Conservation (phyloP, 1,140 invertebrate species). For the Leptinotarsa texana region DNA sequence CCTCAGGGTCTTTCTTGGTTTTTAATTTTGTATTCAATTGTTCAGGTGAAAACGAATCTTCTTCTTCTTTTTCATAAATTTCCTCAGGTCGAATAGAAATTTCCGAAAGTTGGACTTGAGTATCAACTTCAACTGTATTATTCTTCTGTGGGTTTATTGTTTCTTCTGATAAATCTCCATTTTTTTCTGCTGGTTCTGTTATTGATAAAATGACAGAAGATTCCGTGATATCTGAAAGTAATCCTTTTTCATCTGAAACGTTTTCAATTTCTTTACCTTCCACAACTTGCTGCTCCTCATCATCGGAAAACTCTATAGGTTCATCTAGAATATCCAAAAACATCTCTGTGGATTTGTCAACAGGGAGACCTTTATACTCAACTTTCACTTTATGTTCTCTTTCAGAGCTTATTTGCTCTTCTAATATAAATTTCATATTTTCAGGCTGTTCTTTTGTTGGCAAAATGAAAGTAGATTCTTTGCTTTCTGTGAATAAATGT, state of each 20-base stretch:
- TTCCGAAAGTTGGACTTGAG: no score
- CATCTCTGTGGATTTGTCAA: conserved; percentile 57
- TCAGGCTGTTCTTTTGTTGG: not conserved
- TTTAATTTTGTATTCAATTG: not conserved
- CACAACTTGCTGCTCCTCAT: conserved; percentile 27
- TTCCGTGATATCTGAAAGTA: not conserved
- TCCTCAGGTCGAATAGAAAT: no score
- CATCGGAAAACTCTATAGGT: conserved; percentile 54
- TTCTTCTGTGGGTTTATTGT: no score
- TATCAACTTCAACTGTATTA: no score
- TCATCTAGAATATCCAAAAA: conserved; percentile 62
- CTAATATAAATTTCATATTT: no score
- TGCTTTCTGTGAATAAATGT: conserved; percentile 11
- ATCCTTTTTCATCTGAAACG: not conserved
- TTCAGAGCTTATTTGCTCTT: not conserved
- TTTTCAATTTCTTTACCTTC: not conserved
- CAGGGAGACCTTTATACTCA: conserved; percentile 56
- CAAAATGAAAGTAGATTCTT: not conserved
- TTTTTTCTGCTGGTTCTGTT: not conserved
- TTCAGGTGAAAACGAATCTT: no score
- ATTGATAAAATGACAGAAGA: no score
- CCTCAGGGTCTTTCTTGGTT: no score
- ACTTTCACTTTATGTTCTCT: conserved; percentile 12
- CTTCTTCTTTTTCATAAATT: no score
- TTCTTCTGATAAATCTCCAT: not conserved